These are phyloP conservation scores for Sebastes vulpes DNA, from an alignment of 2,797 vertebrate species.

Conservation along the genomic window DNA sequence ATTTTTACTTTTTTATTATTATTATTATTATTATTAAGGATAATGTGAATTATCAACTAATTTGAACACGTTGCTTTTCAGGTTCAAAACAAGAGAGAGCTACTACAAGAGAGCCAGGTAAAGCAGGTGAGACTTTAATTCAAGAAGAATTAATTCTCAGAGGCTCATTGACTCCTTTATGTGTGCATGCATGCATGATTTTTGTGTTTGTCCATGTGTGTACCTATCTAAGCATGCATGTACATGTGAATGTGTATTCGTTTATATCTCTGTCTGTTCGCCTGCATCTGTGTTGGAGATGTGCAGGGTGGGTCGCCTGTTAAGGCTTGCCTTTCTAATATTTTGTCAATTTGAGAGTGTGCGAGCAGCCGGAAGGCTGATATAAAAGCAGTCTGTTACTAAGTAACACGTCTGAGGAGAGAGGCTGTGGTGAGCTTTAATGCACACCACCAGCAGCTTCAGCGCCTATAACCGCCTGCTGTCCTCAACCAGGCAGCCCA, in stretches of 20 bases:
- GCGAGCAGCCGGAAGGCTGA: slow-evolving; percentile 60
- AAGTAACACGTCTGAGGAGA: slow-evolving; percentile 36
- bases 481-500: slow-evolving; percentile 48
- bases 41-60: slow-evolving; percentile 9
- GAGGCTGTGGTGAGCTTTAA: slow-evolving; percentile 47
- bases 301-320: slow-evolving; percentile 58
- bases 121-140: slow-evolving; percentile 91
- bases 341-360: slow-evolving; percentile 69
- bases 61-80: slow-evolving; percentile 67
- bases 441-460: slow-evolving; percentile 26
- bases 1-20: background rate
- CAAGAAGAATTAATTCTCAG: slow-evolving; percentile 11
- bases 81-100: slow-evolving; percentile 91
- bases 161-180: background rate
- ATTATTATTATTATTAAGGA: background rate
- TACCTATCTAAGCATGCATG: slow-evolving; percentile 25
- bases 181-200: slow-evolving; percentile 27
- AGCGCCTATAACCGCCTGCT: slow-evolving; percentile 43
- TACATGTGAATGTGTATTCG: slow-evolving; percentile 8
- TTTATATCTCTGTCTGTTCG: slow-evolving; percentile 40
- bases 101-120: slow-evolving; percentile 92
- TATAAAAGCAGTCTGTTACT: slow-evolving; percentile 54
- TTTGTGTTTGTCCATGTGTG: slow-evolving; percentile 28
- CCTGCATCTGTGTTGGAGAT: slow-evolving; percentile 46
- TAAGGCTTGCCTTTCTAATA: slow-evolving; percentile 75